Conservation (phyloP, 2,113 vertebrate genomes). For the Lycaon pictus region DNA sequence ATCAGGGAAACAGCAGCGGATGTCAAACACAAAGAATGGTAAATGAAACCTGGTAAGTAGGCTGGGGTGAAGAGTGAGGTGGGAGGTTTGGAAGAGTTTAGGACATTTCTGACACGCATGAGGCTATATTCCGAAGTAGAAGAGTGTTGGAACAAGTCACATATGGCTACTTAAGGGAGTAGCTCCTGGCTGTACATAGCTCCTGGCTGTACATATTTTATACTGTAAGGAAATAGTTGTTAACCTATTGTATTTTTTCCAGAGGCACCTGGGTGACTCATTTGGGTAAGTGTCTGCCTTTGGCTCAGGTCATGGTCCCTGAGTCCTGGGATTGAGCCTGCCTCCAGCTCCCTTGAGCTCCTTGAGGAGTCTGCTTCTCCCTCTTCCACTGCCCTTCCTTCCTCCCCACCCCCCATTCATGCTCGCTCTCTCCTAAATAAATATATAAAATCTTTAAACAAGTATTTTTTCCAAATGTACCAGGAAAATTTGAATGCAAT, state of each 20-base stretch:
- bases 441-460: not conserved
- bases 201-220: not conserved
- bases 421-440: not conserved
- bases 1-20: not conserved
- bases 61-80: not conserved
- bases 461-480: not conserved
- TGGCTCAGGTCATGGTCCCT: not conserved
- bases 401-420: not conserved
- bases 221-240: conserved; percentile 3
- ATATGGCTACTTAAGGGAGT: not conserved
- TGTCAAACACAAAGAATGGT: not conserved
- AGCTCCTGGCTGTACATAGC: not conserved
- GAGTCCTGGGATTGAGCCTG: not conserved
- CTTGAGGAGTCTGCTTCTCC: not conserved
- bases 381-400: not conserved
- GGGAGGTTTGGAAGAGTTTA: not conserved
- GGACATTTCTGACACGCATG: not conserved
- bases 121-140: not conserved
- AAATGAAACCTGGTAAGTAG: not conserved
- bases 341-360: not conserved
- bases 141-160: not conserved
- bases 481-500: not conserved
- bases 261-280: not conserved
- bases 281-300: not conserved
- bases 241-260: not conserved